Base-by-base conservation (phyloP, 2,113 vertebrate genomes). In the Nibea albiflora region DNA sequence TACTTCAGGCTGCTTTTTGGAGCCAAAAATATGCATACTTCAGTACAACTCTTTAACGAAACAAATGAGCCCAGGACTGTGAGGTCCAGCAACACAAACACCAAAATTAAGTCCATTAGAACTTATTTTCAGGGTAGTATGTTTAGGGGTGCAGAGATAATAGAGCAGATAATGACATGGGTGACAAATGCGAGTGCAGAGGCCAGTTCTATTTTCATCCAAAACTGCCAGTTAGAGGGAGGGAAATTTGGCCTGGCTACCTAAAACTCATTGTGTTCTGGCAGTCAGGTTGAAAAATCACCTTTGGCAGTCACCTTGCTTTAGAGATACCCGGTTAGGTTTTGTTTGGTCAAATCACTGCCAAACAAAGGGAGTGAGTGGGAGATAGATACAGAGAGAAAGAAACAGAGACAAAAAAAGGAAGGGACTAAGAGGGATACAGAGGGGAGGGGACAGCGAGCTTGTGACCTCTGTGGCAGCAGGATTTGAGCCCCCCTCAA, bases 281-380 rank as follows among this genome's bases (percentile, higher is more conserved):
- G 86, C 86, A 83, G 78, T 65, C 78, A 46, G 54, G 60, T 61
- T 88, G 77, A 88, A 87, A 89, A 83, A 84, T 91, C 86, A 86
- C 82, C 73, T 90, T 85, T 89, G 84, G 83, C 88, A 86, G 81
- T 85, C 88, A 89, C 89, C 87, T 90, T 90, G 83, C 83, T 85
- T 85, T 68, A 60, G 75, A 88, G 77, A 60, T 84, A 80, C 72
- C 63, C 62, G 5, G 70, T 69, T 84, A 42, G 73, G 39, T 78
- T 88, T 84, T 84, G 71, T 92, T 89, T 90, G 77, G 85, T 85
- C 76, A 78, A 73, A 87, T 87, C 78, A 65, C 53, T 74, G 72
- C 84, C 81, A 85, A 76, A 83, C 79, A 88, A 87, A 88, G 58
- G 70, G 66, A 39, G 60, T 19, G 39, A 73, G 78, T 71, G 81